Evolutionary conservation across 2,888 invertebrate genomes (phyloP).

Genomic region (Drosophila kuntzei): DNA sequence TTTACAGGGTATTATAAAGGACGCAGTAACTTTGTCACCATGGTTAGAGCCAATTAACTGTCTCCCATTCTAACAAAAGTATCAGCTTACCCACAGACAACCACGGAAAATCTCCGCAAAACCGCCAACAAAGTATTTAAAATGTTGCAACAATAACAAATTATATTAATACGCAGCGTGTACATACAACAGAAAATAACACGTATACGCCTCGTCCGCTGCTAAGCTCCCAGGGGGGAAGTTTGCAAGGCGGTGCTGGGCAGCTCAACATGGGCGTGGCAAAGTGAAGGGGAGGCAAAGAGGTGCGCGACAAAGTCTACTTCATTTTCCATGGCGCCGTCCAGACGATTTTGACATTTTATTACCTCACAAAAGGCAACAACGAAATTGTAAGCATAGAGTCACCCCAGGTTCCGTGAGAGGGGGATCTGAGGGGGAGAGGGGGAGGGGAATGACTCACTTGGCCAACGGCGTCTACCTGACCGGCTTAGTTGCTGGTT

Average conservation of each 20-base stretch:
- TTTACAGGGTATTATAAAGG: conserved; percentile 18
- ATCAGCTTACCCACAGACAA: conserved; percentile 26
- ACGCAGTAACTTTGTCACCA: conserved; percentile 21
- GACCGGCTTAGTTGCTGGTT: conserved; percentile 52
- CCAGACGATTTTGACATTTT: conserved; percentile 80
- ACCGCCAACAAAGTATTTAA: conserved; percentile 37
- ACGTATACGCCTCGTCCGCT: conserved; percentile 46
- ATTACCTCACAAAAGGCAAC: conserved; percentile 70
- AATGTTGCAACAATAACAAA: conserved; percentile 57
- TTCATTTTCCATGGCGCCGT: conserved; percentile 76
- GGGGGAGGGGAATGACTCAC: conserved; percentile 56
- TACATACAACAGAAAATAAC: conserved; percentile 31
- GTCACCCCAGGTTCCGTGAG: not conserved
- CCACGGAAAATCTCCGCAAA: conserved; percentile 42
- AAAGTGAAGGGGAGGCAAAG: not conserved
- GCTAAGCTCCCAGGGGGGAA: conserved; percentile 26
- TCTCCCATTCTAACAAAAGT: conserved; percentile 17
- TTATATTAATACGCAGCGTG: conserved; percentile 46
- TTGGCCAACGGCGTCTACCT: conserved; percentile 56
- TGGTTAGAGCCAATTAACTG: conserved; percentile 41
- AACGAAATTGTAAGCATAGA: conserved; percentile 32
- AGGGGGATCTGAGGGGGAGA: conserved; percentile 1
- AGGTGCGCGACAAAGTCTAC: conserved; percentile 52
- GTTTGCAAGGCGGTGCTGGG: conserved; percentile 5
- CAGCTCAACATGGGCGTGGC: conserved; percentile 3